Base-by-base conservation (phyloP, 92 coral and sea anemone genomes). In the Parazoanthus atlanticus region DNA sequence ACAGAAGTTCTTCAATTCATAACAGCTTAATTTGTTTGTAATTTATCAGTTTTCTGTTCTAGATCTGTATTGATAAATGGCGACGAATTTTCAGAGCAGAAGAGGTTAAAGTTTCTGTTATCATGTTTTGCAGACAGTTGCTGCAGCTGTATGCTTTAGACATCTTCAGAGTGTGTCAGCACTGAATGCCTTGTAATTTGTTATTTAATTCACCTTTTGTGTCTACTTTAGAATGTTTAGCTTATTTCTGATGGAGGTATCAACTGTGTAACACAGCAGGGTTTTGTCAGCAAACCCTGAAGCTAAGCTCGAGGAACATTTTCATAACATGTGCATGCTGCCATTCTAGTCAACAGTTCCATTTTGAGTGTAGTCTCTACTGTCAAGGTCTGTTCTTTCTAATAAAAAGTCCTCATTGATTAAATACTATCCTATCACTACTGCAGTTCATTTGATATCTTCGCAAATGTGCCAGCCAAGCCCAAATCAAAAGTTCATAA, bases 401-500 rank as follows among this genome's bases (percentile, higher is more conserved):
- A 75, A 7, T 38, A 10, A 34, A 74, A 11, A 33, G 13, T 75
- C 28, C 30, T 36, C 30, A 33, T n/a, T 33, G 43, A 75, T 36
- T 32, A 75, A 75, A 75, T 21, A 11, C 12, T 33, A 6, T 36
- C 6, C 49, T 15, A 11, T 8, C 43, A 34, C 3, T 32, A 75
- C 36, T 75, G 9, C 11, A 33, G 31, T 33, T 33, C 79, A 75
- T 12, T 0, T 75, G 46, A 7, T 75, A 75, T 75, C 79, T 75
- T 75, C 43, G 5, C 15, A 75, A 6, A 38, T 34, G 79, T 36
- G 28, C 31, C 19, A 75, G 43, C n/a, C 43, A 19, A 34, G 13
- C 79, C 40, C 79, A 75, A 75, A 75, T 21, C 49, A 75, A 73
- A 36, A 41, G 79, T 19, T 75, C 17, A 75, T 75, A 34, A 75